These are phyloP conservation scores for Hypercompe scribonia DNA, from an alignment of 2,888 invertebrate species.

Conservation along the genomic window DNA sequence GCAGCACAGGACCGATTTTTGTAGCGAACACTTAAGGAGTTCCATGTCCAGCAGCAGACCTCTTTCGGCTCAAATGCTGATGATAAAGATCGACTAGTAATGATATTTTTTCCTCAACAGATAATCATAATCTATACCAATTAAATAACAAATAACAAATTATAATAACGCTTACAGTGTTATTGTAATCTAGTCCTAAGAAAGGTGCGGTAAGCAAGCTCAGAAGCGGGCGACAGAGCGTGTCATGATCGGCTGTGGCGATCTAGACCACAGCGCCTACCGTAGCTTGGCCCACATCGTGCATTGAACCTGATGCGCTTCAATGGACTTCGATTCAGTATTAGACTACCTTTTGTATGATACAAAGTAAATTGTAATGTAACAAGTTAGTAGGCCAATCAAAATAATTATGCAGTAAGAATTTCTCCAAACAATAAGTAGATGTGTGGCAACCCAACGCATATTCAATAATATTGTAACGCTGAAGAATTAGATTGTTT, in stretches of 20 bases:
- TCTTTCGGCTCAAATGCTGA: too few relatives aligned
- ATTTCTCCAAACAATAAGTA: background rate
- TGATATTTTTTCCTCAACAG: background rate
- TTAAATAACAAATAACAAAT: background rate
- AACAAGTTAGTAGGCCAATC: background rate
- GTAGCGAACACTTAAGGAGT: too few relatives aligned
- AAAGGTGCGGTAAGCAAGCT: slow-evolving; percentile 52
- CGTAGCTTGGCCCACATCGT: slow-evolving; percentile 49
- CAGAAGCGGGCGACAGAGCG: slow-evolving; percentile 69
- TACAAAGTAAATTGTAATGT: background rate
- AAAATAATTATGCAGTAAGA: too few relatives aligned
- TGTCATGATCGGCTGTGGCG: slow-evolving; percentile 66
- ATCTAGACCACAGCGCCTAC: slow-evolving; percentile 61
- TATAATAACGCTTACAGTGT: background rate
- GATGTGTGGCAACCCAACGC: background rate
- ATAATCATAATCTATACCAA: background rate
- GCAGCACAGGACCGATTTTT: too few relatives aligned
- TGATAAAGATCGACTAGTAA: background rate
- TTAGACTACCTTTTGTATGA: slow-evolving; percentile 21
- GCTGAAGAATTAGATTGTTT: background rate
- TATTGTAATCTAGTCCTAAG: slow-evolving; percentile 19
- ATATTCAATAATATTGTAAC: background rate
- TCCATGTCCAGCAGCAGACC: too few relatives aligned
- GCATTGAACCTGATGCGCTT: slow-evolving; percentile 58
- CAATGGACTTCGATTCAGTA: slow-evolving; percentile 44